Evolutionary conservation across 2,888 invertebrate genomes (phyloP).

Genomic region (Eilema sororculum): DNA sequence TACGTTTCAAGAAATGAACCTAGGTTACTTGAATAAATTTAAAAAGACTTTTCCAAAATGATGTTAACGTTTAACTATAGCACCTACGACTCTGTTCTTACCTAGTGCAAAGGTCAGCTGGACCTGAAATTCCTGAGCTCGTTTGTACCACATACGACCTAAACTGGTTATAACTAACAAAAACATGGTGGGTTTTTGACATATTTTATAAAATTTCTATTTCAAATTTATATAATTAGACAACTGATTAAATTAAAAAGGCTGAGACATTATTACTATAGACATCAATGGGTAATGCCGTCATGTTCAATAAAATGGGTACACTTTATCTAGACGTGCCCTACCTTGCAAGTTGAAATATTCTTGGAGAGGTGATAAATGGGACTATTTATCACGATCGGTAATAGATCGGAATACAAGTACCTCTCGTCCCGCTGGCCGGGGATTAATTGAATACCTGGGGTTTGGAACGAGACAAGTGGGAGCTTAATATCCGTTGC

Average conservation of each 20-base stretch:
- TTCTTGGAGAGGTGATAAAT: conserved; percentile 35
- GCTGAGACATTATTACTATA: not conserved
- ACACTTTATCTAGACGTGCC: conserved; percentile 1
- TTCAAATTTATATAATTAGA: no score
- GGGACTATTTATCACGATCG: conserved; percentile 40
- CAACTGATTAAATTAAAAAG: not conserved
- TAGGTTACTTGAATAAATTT: no score
- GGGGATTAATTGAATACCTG: conserved; percentile 37
- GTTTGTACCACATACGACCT: no score
- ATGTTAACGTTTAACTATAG: no score
- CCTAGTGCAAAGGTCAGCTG: no score
- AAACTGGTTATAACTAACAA: no score
- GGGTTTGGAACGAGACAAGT: conserved; percentile 16
- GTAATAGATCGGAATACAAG: conserved; percentile 32
- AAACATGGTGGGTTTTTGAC: no score
- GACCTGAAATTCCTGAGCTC: no score
- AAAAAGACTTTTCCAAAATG: no score
- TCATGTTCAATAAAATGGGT: conserved; percentile 1
- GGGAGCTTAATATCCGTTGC: conserved; percentile 17
- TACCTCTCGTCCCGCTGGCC: conserved; percentile 32
- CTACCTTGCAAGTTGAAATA: not conserved
- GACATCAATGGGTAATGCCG: not conserved
- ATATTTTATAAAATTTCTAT: no score
- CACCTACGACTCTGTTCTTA: no score
- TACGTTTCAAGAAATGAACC: no score